Percentiles rank a stretch among this genome's conserved stretches.
Evolutionary conservation across 2,113 vertebrate genomes (phyloP).

Genomic region (Chiloscyllium plagiosum): DNA sequence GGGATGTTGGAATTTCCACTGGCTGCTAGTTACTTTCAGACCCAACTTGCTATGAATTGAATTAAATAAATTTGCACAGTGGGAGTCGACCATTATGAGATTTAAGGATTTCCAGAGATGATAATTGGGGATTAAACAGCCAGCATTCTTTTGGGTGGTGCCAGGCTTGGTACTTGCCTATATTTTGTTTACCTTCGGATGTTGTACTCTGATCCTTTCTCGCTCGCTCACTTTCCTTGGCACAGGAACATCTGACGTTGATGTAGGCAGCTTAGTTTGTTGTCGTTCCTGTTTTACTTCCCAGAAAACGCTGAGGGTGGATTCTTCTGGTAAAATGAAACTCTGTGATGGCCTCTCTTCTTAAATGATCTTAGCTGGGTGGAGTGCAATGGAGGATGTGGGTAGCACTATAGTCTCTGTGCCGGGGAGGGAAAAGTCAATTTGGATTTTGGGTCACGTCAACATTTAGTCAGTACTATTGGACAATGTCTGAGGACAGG

Average conservation of each 20-base stretch:
- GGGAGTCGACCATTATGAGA: background rate
- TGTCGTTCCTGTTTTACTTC: background rate
- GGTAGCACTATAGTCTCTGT: background rate
- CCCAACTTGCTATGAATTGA: background rate
- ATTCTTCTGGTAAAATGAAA: slow-evolving; percentile 11
- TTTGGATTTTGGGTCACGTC: background rate
- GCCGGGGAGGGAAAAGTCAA: background rate
- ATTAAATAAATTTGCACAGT: background rate
- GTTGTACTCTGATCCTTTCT: background rate
- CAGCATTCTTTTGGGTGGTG: background rate
- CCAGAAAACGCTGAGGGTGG: background rate
- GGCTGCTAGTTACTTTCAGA: background rate
- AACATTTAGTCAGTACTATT: background rate
- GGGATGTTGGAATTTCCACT: slow-evolving; percentile 20
- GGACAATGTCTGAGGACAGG: background rate
- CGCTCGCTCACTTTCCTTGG: background rate
- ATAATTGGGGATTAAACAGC: background rate
- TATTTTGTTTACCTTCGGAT: background rate
- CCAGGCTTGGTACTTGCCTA: background rate
- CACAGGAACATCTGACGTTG: background rate
- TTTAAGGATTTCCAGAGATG: background rate
- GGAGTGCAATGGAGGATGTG: background rate
- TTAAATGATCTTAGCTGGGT: background rate
- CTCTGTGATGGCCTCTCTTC: background rate
- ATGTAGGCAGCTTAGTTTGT: background rate